Conservation (phyloP, 2,888 invertebrate species). For the Euplexia lucipara region DNA sequence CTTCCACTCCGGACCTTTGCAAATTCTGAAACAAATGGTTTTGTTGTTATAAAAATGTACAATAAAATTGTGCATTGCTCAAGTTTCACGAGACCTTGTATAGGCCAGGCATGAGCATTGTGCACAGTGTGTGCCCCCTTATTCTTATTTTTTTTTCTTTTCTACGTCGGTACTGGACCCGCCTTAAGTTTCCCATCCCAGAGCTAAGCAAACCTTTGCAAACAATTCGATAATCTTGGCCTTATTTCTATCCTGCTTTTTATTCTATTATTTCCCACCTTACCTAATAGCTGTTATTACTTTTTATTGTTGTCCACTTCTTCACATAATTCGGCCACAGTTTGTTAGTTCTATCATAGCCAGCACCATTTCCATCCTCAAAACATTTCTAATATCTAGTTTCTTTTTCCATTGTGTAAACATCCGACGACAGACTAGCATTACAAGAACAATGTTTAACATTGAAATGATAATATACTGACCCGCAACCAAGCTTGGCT, state of each 20-base stretch:
- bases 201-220: neutral
- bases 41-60: neutral
- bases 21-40: constrained; percentile 91
- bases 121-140: too few species aligned
- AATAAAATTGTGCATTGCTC: neutral
- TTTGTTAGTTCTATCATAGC: constrained; percentile 16
- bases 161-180: too few species aligned
- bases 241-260: too few species aligned
- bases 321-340: constrained; percentile 1
- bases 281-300: constrained; percentile 4
- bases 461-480: constrained; percentile 67
- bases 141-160: too few species aligned
- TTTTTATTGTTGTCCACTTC: neutral
- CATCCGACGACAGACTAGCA: constrained; percentile 8
- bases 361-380: constrained; percentile 15
- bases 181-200: too few species aligned
- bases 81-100: constrained; percentile 5
- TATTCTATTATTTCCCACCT: too few species aligned
- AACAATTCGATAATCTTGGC: neutral
- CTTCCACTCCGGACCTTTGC: constrained; percentile 96
- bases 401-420: constrained; percentile 17
- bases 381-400: constrained; percentile 18
- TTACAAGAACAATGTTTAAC: constrained; percentile 12
- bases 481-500: constrained; percentile 96
- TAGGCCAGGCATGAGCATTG: too few species aligned